Evolutionary conservation across 2,888 invertebrate genomes (phyloP), one percentile per base, ranked within the genome.

Genomic region (Chymomyza fuscimana): DNA sequence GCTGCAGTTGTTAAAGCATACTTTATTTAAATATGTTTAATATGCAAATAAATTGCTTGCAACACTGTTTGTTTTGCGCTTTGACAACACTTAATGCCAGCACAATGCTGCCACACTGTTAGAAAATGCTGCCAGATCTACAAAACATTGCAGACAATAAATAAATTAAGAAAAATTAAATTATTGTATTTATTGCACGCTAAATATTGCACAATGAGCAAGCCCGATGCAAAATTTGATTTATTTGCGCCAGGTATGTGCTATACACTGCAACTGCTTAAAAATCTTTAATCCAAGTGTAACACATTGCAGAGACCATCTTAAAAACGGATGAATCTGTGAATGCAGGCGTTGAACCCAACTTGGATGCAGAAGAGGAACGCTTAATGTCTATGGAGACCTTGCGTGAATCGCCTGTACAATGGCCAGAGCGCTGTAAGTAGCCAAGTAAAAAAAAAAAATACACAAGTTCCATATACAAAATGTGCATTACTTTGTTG

Each of bases 341-440:
- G 15, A 16, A 15, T 46, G 50, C 63, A 40, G 15, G 32, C 40
- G 40, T 15, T n/a, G 9, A 51, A 29, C 9, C 29, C 60, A 36
- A 59, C n/a, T 68, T 79, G 52, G 83, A 87, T 10, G 63, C 79
- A 4, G 78, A 79, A 16, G 96, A 96, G 90, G 95, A 96, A 89
- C 96, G 95, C 90, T 93, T 98, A 72, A 93, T 97, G 86, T 97
- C 97, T 89, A 93, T 96, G 89, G 98, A 99, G 93, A 97, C 96
- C 90, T 93, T 99, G 83, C 94, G 98, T 82, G 95, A 97, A n/a
- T 98, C 98, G 2, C 98, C 98, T 46, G 98, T 98, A 90, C 92
- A 98, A 87, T 99, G 98, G 98, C 98, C 98, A 29, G 98, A 98
- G 92, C 96, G 97, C 93, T 96, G 98, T 97, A 94, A 95, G 95